A percentile compares a stretch with the other conserved stretches of the same genome.
phyloP scores from a whole-genome alignment of 1,140 invertebrate genomes.

The Lethrus apterus region DNA sequence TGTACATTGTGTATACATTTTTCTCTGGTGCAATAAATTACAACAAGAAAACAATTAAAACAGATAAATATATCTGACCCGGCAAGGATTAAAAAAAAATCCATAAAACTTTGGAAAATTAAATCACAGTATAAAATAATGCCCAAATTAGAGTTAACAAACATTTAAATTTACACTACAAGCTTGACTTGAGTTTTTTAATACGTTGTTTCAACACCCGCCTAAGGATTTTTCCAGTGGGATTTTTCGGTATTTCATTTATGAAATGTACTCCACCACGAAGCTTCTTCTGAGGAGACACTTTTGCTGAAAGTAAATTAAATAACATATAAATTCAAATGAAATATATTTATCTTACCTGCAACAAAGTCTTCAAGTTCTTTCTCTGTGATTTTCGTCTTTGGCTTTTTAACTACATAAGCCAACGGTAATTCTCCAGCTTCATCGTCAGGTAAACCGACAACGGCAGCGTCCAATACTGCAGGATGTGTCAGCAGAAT shows the following conservation, averaged over 20 bases:
- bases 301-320: slow-evolving; percentile 40
- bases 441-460: slow-evolving; percentile 57
- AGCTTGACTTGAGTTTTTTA: too few relatives aligned
- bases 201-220: slow-evolving; percentile 10
- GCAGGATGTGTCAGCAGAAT: slow-evolving; percentile 56
- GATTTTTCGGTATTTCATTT: slow-evolving; percentile 62
- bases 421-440: slow-evolving; percentile 64
- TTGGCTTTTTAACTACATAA: slow-evolving; percentile 53
- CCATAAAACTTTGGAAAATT: too few relatives aligned
- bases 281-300: slow-evolving; percentile 61
- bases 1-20: too few relatives aligned
- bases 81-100: too few relatives aligned
- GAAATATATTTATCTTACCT: slow-evolving; percentile 29
- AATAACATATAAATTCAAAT: not conserved
- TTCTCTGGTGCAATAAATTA: too few relatives aligned
- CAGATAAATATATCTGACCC: too few relatives aligned
- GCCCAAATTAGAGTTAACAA: too few relatives aligned
- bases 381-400: slow-evolving; percentile 40
- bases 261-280: slow-evolving; percentile 59
- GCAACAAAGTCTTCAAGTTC: slow-evolving; percentile 47
- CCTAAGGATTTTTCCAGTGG: slow-evolving; percentile 65
- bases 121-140: too few relatives aligned
- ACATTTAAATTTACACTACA: too few relatives aligned
- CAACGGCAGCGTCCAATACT: slow-evolving; percentile 63
- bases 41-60: too few relatives aligned